Percentiles rank a stretch among this genome's conserved stretches.
Conservation (phyloP, 2,888 invertebrate species). For the Trichogramma evanescens region DNA sequence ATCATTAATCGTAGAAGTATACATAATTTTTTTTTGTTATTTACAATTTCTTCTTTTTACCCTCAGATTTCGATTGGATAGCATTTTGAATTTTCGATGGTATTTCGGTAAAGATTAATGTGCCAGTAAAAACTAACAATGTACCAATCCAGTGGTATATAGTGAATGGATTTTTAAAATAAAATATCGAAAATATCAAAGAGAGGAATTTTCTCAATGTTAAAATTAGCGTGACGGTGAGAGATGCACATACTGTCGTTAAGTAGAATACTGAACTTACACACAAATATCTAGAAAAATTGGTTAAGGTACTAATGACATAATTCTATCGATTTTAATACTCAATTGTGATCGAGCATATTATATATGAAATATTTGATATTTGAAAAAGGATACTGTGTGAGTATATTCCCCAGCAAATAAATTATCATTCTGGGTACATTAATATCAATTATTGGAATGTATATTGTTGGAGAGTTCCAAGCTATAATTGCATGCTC, state of each 20-base stretch:
- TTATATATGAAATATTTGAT: background rate
- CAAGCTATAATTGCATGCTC: constrained; percentile 69
- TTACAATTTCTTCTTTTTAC: constrained; percentile 3
- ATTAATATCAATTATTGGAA: constrained; percentile 56
- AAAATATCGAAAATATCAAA: constrained; percentile 87
- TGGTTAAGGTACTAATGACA: constrained; percentile 28
- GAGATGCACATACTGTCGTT: constrained; percentile 87
- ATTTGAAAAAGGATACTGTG: constrained; percentile 64
- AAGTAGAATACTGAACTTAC: constrained; percentile 91
- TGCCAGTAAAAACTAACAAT: constrained; percentile 82
- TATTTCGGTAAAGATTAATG: constrained; percentile 83
- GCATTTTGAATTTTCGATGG: constrained; percentile 49
- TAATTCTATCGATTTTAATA: background rate
- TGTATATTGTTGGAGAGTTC: constrained; percentile 53
- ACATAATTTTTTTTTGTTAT: background rate
- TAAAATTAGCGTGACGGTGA: constrained; percentile 92
- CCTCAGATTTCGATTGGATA: constrained; percentile 11
- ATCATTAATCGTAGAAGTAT: background rate
- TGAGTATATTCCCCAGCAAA: constrained; percentile 73
- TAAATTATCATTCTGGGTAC: constrained; percentile 73
- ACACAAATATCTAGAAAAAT: constrained; percentile 63
- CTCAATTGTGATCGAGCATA: background rate
- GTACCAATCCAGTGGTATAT: constrained; percentile 87
- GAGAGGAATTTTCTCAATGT: constrained; percentile 94
- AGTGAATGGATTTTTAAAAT: constrained; percentile 93